Percentiles rank a stretch among this genome's conserved stretches.
phyloP scores from a whole-genome alignment of 2,888 invertebrate species.

The Ennomos quercinarius region DNA sequence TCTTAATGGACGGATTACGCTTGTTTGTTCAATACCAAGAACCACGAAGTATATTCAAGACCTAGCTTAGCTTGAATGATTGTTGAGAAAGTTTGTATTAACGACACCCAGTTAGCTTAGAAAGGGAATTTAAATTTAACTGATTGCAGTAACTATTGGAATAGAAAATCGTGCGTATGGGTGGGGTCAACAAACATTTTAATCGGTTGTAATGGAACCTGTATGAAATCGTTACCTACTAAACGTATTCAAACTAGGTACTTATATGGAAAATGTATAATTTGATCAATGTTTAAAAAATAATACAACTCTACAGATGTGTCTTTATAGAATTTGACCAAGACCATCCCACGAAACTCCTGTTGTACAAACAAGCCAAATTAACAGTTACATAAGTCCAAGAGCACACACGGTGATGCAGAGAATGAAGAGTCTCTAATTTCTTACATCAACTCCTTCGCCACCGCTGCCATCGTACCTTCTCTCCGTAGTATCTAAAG shows the following conservation, averaged over 20 bases:
- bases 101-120: slow-evolving; percentile 8
- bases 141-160: no score
- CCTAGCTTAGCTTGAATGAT: slow-evolving; percentile 6
- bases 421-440: slow-evolving; percentile 14
- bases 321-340: neutral
- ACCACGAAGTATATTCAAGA: no score
- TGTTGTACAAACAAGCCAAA: slow-evolving; percentile 21
- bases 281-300: no score
- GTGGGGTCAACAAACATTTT: no score
- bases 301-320: neutral
- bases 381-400: slow-evolving; percentile 15
- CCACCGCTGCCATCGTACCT: slow-evolving; percentile 20
- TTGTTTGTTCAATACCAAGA: slow-evolving; percentile 28
- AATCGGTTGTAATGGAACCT: no score
- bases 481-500: slow-evolving; percentile 1
- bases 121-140: neutral
- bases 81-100: slow-evolving; percentile 17
- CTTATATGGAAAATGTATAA: no score
- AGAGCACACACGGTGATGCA: neutral
- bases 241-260: no score
- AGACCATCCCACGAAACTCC: slow-evolving; percentile 1
- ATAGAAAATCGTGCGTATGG: no score
- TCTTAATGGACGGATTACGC: slow-evolving; percentile 37
- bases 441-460: slow-evolving; percentile 9
- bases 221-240: no score